Percentiles rank a stretch among this genome's conserved stretches.
phyloP scores from a whole-genome alignment of 2,113 vertebrate genomes.

The Varanus salvator region DNA sequence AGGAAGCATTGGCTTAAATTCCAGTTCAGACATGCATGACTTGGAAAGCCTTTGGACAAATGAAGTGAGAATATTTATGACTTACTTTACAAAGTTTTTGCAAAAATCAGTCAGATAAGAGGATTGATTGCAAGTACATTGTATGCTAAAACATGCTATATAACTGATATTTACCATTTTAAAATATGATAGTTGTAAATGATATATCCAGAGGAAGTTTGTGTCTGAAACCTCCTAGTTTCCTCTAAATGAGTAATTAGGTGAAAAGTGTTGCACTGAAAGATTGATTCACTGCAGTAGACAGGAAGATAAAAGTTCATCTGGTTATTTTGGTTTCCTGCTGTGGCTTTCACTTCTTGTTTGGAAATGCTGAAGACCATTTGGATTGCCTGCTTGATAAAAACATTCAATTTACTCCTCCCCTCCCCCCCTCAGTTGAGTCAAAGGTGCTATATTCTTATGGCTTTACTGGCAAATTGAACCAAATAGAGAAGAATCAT shows the following conservation, averaged over 20 bases:
- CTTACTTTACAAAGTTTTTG: neutral
- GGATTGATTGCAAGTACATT: neutral
- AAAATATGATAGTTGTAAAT: neutral
- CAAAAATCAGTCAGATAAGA: neutral
- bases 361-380: constrained; percentile 32
- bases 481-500: constrained; percentile 5
- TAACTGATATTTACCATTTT: neutral
- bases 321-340: constrained; percentile 60
- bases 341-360: constrained; percentile 65
- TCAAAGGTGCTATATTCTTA: constrained; percentile 43
- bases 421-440: constrained; percentile 22
- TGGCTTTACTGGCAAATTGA: constrained; percentile 12
- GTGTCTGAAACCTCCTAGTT: constrained; percentile 1
- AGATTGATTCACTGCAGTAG: constrained; percentile 16
- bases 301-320: constrained; percentile 31
- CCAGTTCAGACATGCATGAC: neutral
- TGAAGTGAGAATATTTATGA: neutral
- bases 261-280: constrained; percentile 11
- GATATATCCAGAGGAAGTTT: neutral
- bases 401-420: constrained; percentile 25
- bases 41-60: too few relatives aligned
- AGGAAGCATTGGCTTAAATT: neutral
- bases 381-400: constrained; percentile 22
- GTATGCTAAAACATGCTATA: neutral
- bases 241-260: constrained; percentile 25